Evolutionary conservation across 1,140 invertebrate species (phyloP).

Genomic region (Anagrus nilaparvatae): DNA sequence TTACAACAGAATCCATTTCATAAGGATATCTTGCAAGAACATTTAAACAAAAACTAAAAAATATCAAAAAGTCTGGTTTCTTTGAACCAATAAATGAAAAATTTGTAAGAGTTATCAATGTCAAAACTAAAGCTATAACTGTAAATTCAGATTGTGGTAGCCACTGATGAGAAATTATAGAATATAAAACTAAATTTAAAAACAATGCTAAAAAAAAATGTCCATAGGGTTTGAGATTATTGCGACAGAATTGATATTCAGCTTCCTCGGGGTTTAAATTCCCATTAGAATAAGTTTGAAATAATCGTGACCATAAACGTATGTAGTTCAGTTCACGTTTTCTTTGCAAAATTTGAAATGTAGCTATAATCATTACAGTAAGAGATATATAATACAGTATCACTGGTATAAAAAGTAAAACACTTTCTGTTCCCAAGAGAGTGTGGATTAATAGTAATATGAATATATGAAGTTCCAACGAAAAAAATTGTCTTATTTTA

Average conservation of each 20-base stretch:
- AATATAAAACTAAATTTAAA: conserved; percentile 64
- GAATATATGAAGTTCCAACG: conserved; percentile 52
- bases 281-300: conserved; percentile 57
- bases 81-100: conserved; percentile 48
- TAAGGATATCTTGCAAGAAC: conserved; percentile 77
- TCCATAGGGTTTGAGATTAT: conserved; percentile 68
- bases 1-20: conserved; percentile 68
- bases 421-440: conserved; percentile 52
- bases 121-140: conserved; percentile 58
- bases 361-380: conserved; percentile 61
- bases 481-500: conserved; percentile 38
- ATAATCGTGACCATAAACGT: conserved; percentile 67
- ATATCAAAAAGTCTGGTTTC: conserved; percentile 58
- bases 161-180: conserved; percentile 63
- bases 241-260: conserved; percentile 69
- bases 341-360: conserved; percentile 67
- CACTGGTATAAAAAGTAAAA: conserved; percentile 57
- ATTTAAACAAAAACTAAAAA: conserved; percentile 70
- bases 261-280: conserved; percentile 66
- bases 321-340: conserved; percentile 65
- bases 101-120: conserved; percentile 61
- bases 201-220: conserved; percentile 68
- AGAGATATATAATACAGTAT: conserved; percentile 62
- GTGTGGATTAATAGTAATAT: conserved; percentile 58
- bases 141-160: conserved; percentile 75